Conservation (phyloP, 2,797 vertebrate species). For the Neomorphus geoffroyi region DNA sequence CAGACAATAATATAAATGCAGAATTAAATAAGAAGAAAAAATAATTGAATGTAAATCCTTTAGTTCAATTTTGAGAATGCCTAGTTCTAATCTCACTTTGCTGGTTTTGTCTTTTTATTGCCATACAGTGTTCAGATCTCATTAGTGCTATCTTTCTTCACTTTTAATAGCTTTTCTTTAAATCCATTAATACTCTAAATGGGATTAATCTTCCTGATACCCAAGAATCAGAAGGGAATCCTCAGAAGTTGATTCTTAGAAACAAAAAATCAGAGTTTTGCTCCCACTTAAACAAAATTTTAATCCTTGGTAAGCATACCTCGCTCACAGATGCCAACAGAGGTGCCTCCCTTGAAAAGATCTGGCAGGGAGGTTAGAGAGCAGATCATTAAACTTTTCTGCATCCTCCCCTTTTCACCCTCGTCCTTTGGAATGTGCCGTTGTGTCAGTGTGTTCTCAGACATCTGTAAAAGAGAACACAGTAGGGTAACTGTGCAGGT, state of each 20-base stretch:
- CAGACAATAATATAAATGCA: neutral
- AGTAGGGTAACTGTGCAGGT: neutral
- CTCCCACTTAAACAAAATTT: neutral
- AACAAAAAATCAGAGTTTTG: neutral
- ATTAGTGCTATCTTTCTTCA: conserved; percentile 25
- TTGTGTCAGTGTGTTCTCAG: neutral
- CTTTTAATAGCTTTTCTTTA: conserved; percentile 49
- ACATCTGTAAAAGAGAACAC: neutral
- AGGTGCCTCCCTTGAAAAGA: neutral
- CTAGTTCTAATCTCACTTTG: neutral
- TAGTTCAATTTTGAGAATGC: neutral
- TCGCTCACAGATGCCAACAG: neutral
- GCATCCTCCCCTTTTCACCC: neutral
- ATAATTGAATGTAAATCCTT: neutral
- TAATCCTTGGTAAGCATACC: neutral
- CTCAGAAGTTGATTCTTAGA: neutral
- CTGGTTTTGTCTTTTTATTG: conserved; percentile 13
- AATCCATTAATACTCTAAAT: conserved; percentile 29
- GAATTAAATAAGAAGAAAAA: neutral
- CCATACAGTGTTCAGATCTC: neutral
- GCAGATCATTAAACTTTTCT: neutral
- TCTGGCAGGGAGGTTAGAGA: neutral
- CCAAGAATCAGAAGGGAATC: neutral
- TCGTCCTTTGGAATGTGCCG: neutral
- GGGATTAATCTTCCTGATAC: conserved; percentile 8